Base-by-base conservation (phyloP, 2,888 invertebrate species). In the Dolomedes plantarius region DNA sequence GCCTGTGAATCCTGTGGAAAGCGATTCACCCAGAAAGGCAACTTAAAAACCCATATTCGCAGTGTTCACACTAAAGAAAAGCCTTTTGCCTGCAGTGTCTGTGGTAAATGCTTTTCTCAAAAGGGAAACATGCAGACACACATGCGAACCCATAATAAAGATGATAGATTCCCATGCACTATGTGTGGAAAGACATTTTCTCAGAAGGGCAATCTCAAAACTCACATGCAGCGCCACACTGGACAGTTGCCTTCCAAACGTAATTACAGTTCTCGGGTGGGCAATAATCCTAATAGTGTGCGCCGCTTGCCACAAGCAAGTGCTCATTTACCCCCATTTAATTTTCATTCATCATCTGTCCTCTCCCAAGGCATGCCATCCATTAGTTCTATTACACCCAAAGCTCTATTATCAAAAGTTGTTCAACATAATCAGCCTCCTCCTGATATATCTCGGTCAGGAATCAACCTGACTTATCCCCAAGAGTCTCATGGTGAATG, bases 181-280 rank as follows among this genome's bases (percentile, higher is more conserved):
- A 81, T 89, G 69, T 89, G 89, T 78, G 89, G 89, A n/a, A 89
- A 89, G 67, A 89, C 89, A 31, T 89, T 89, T 46, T 89, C 89
- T 9, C 89, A 89, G 73, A 89, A 89, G 74, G 88, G 88, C 39
- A 89, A 89, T 81, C 89, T 89, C 50, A 89, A 89, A 82, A 89
- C 89, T 64, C 89, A 89, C 87, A 89, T 89, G 88, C 89, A 89
- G 80, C 88, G 89, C 73, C 89, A 89, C 79, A 87, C 88, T 68
- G 89, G 89, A 65, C 88, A 88, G 56, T 39, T 89, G 74, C 89
- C 89, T 6, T 88, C 88, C 36, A 87, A 88, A 64, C 82, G 89
- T 19, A 77, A 80, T 62, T 89, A 87, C 68, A 76, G 65, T 23
- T 71, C 80, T 46, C 67, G 87, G n/a, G 31, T 65, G 56, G 69